Percentiles rank a stretch among this genome's conserved stretches.
phyloP scores from a whole-genome alignment of 2,113 vertebrate species.

The Tachuris rubrigastra region DNA sequence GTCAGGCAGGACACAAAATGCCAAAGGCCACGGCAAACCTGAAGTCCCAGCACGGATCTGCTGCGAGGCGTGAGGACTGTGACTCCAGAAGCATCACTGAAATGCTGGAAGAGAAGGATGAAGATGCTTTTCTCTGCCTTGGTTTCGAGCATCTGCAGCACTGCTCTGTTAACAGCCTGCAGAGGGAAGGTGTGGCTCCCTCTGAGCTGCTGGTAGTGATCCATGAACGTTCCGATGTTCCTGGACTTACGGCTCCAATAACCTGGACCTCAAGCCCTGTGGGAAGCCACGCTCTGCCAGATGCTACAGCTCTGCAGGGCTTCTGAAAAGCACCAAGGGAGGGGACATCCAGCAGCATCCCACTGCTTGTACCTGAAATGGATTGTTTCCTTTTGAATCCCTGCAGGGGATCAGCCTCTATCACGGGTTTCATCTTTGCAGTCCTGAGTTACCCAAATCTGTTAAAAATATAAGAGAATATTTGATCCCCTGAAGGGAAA shows the following conservation, averaged over 20 bases:
- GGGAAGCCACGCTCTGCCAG: not conserved
- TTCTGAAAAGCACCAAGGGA: not conserved
- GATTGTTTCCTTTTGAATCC: not conserved
- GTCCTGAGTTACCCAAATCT: not conserved
- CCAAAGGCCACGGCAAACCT: not conserved
- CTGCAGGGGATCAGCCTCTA: not conserved
- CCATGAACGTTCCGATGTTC: rapidly evolving
- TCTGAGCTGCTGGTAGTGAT: rapidly evolving
- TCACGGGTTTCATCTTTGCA: not conserved
- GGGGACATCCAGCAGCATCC: not conserved
- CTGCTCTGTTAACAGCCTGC: not conserved
- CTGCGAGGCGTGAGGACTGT: not conserved
- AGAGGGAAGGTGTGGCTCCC: not conserved
- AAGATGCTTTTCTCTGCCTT: not conserved
- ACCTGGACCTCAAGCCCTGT: rapidly evolving
- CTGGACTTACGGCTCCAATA: not conserved
- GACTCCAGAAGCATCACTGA: not conserved
- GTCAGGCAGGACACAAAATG: rapidly evolving
- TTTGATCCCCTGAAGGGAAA: not conserved
- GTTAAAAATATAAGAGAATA: slow-evolving; percentile 26
- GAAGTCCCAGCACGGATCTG: not conserved
- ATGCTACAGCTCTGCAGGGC: not conserved
- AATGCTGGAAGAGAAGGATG: not conserved
- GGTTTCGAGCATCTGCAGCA: not conserved
- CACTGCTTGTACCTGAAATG: not conserved